These are phyloP conservation scores for Rhingia rostrata DNA, from an alignment of 2,888 invertebrate genomes.

Conservation along the genomic window DNA sequence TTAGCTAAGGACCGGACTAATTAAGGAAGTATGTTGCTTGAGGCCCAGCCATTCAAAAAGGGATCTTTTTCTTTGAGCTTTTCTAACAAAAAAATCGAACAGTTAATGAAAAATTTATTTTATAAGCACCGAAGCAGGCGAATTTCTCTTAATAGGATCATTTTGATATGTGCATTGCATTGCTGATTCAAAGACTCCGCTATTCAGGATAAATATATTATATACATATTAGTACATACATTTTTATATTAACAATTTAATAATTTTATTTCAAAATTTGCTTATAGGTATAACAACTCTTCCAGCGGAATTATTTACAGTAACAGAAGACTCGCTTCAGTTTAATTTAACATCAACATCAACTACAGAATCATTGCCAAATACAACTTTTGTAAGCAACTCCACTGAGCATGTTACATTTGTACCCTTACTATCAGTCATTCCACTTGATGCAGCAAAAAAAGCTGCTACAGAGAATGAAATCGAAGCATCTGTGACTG, in stretches of 20 bases:
- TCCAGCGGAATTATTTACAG: background rate
- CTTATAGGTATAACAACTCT: slow-evolving; percentile 12
- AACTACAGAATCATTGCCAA: background rate
- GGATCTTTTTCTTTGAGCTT: too few relatives aligned
- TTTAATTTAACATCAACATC: slow-evolving; percentile 2
- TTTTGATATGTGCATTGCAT: background rate
- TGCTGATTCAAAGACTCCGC: background rate
- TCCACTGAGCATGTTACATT: background rate
- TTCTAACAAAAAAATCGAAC: too few relatives aligned
- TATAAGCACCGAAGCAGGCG: too few relatives aligned
- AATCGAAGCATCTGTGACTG: slow-evolving; percentile 1
- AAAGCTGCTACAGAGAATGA: slow-evolving; percentile 14
- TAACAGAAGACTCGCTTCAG: background rate
- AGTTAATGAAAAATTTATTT: too few relatives aligned
- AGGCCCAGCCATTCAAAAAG: too few relatives aligned
- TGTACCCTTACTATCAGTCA: slow-evolving; percentile 9
- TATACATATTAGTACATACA: background rate
- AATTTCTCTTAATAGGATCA: background rate
- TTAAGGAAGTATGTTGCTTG: too few relatives aligned
- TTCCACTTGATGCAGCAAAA: slow-evolving; percentile 21
- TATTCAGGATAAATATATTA: background rate
- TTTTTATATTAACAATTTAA: background rate
- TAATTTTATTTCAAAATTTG: background rate
- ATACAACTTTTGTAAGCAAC: background rate
- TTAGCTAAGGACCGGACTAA: too few relatives aligned